These are phyloP conservation scores for Nephila pilipes DNA, from an alignment of 1,140 invertebrate species.

Conservation along the genomic window DNA sequence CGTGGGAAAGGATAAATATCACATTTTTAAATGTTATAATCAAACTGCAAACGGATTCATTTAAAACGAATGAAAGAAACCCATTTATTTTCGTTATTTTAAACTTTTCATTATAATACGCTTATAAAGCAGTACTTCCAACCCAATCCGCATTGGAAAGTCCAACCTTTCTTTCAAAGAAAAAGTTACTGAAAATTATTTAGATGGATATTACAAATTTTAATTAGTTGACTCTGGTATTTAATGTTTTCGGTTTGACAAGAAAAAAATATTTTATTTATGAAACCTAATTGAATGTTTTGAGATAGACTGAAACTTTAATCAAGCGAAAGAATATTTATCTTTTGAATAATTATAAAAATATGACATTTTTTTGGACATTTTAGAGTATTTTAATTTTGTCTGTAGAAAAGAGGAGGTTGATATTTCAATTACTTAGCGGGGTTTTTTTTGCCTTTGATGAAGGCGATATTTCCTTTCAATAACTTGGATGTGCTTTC, in stretches of 20 bases:
- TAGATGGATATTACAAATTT: too few species aligned
- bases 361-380: not conserved
- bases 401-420: not conserved
- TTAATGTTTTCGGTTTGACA: not conserved
- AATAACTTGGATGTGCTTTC: not conserved
- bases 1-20: too few species aligned
- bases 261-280: not conserved
- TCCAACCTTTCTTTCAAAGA: not conserved
- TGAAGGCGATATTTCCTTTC: not conserved
- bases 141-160: not conserved
- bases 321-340: conserved; percentile 46
- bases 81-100: not conserved
- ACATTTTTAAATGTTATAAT: too few species aligned
- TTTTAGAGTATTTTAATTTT: conserved; percentile 1
- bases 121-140: not conserved
- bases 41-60: too few species aligned
- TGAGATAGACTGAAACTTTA: conserved; percentile 43
- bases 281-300: conserved; percentile 48
- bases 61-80: too few species aligned
- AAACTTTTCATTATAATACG: not conserved
- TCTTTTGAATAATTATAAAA: conserved; percentile 40
- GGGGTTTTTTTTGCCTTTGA: not conserved
- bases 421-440: not conserved
- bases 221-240: conserved; percentile 22
- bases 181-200: conserved; percentile 13